A percentile compares a stretch with the other conserved stretches of the same genome.
phyloP scores from a whole-genome alignment of 2,797 vertebrate species.

The Tokudaia muenninki region DNA sequence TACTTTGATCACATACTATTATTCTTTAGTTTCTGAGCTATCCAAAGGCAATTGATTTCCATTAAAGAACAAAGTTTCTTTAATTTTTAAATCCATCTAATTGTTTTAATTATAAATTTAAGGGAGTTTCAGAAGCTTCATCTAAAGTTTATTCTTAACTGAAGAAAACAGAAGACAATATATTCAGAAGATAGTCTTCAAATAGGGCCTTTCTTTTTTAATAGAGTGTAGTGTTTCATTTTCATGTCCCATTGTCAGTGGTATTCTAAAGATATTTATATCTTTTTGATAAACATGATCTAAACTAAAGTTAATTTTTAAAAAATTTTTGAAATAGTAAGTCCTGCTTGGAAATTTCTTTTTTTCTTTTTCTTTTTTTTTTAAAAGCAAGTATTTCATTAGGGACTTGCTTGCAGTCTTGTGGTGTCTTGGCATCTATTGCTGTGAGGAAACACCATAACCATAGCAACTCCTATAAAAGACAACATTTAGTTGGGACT shows the following conservation, averaged over 20 bases:
- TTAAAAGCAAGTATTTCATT: too few species aligned
- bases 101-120: conserved; percentile 75
- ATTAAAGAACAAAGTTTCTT: conserved; percentile 73
- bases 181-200: background rate
- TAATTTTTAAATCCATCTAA: conserved; percentile 72
- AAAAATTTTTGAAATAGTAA: conserved; percentile 23
- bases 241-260: conserved; percentile 8
- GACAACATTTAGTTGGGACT: too few species aligned
- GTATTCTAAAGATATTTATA: background rate
- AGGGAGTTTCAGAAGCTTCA: conserved; percentile 44
- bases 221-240: background rate
- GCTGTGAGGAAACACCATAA: too few species aligned
- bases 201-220: conserved; percentile 40
- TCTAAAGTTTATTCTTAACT: conserved; percentile 66
- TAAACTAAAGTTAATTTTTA: background rate
- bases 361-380: too few species aligned
- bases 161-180: conserved; percentile 34
- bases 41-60: conserved; percentile 68
- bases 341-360: background rate
- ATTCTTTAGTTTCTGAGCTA: conserved; percentile 73
- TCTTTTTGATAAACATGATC: background rate
- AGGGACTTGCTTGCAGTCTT: too few species aligned
- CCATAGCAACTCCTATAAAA: too few species aligned
- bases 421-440: too few species aligned
- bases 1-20: conserved; percentile 64